Conservation (phyloP, 1,140 invertebrate species). For the Leptinotarsa undecemlineata region DNA sequence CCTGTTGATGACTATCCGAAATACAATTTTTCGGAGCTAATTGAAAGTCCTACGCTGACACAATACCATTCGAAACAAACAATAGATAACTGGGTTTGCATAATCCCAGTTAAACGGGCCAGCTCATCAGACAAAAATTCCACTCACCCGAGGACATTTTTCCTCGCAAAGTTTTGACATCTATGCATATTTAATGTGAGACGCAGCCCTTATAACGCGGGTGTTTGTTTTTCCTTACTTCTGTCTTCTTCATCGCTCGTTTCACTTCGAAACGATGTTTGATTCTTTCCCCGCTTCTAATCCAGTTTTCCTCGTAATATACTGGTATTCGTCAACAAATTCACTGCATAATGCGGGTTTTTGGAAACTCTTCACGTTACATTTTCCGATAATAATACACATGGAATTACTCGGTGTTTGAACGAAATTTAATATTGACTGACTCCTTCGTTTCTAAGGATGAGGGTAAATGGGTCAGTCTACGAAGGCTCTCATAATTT, state of each 20-base stretch:
- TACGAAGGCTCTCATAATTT: too few species aligned
- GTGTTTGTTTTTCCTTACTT: slow-evolving; percentile 3
- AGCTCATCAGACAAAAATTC: neutral
- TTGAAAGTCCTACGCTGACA: neutral
- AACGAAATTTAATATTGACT: too few species aligned
- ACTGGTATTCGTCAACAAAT: neutral
- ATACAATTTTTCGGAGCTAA: neutral
- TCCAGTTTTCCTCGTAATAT: neutral
- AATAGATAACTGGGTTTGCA: neutral
- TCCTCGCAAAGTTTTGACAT: neutral
- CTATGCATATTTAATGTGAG: slow-evolving; percentile 1
- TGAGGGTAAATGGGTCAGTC: too few species aligned
- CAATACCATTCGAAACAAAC: neutral
- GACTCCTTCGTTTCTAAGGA: too few species aligned
- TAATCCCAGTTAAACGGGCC: neutral
- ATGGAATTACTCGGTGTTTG: too few species aligned
- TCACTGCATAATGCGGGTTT: neutral
- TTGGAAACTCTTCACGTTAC: too few species aligned
- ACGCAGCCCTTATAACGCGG: neutral
- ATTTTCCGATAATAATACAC: too few species aligned
- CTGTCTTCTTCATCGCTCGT: neutral
- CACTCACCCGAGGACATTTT: neutral
- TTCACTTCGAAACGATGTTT: neutral
- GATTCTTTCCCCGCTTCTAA: neutral
- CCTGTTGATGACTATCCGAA: too few species aligned